phyloP scores from a whole-genome alignment of 2,888 invertebrate genomes.

The Eupithecia subfuscata region DNA sequence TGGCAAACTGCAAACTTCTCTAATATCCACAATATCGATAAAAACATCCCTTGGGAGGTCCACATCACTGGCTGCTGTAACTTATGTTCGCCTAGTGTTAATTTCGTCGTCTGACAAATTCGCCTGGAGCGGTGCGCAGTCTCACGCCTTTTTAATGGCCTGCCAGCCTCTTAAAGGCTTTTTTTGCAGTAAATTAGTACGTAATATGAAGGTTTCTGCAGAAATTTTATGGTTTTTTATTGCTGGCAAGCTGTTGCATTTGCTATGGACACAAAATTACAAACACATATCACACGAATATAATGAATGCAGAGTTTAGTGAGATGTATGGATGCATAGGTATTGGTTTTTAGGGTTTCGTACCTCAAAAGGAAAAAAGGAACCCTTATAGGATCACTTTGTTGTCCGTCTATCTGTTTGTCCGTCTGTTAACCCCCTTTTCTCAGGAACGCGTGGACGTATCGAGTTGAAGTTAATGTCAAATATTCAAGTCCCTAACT shows the following conservation, averaged over 20 bases:
- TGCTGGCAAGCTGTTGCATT: slow-evolving; percentile 1
- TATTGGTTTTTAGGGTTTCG: too few species aligned
- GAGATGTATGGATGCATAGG: too few species aligned
- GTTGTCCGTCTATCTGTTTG: too few species aligned
- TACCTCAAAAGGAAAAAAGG: too few species aligned
- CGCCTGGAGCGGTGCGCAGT: slow-evolving; percentile 59
- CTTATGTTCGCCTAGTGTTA: slow-evolving; percentile 77
- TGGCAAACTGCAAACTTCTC: slow-evolving; percentile 18
- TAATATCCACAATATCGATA: slow-evolving; percentile 57
- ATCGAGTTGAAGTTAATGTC: too few species aligned
- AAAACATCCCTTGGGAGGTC: slow-evolving; percentile 48
- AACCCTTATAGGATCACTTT: too few species aligned
- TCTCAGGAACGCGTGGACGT: too few species aligned
- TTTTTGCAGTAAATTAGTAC: slow-evolving; percentile 55
- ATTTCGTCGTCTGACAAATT: slow-evolving; percentile 77
- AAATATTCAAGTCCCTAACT: too few species aligned
- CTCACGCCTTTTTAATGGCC: slow-evolving; percentile 56
- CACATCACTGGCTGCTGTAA: slow-evolving; percentile 52
- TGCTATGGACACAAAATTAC: not conserved
- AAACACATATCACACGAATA: too few species aligned
- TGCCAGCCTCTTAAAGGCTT: slow-evolving; percentile 48
- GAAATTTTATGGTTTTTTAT: not conserved
- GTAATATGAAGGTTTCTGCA: slow-evolving; percentile 21
- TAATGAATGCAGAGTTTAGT: not conserved
- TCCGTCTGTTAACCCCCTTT: too few species aligned